Conservation (phyloP, 2,113 vertebrate species). For the Marmota flaviventris region DNA sequence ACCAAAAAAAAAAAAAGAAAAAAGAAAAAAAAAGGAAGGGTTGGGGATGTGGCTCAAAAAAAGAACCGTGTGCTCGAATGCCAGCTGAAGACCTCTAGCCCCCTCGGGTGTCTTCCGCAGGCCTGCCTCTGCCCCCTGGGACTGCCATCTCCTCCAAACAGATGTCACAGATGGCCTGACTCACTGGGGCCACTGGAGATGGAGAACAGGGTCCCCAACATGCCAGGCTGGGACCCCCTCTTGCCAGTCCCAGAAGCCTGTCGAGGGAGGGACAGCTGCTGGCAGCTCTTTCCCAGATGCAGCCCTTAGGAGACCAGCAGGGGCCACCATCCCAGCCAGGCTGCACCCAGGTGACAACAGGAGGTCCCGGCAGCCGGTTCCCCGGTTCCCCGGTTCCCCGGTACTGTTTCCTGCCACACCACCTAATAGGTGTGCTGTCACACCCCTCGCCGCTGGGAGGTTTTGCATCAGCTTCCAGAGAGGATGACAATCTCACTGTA, state of each 20-base stretch:
- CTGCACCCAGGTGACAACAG: neutral
- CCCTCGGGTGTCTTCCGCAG: neutral
- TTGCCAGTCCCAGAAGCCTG: neutral
- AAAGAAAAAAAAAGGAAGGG: too few species aligned
- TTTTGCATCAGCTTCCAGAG: slow-evolving; percentile 95
- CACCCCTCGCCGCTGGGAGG: slow-evolving; percentile 91
- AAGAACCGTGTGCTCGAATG: neutral
- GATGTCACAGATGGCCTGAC: neutral
- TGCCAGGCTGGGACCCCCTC: neutral
- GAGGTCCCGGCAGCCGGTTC: slow-evolving; percentile 79
- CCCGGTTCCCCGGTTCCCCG: slow-evolving; percentile 79
- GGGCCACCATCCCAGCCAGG: slow-evolving; percentile 30
- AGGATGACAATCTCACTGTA: slow-evolving; percentile 97
- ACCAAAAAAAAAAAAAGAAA: neutral
- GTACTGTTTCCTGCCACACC: slow-evolving; percentile 87
- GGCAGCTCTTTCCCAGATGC: too few species aligned
- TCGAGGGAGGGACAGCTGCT: neutral
- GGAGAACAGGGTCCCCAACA: neutral
- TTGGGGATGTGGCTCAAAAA: neutral
- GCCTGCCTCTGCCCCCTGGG: neutral
- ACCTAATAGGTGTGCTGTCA: slow-evolving; percentile 89
- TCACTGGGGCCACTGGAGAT: neutral
- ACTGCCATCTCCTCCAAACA: neutral
- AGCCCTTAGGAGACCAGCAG: accelerated
- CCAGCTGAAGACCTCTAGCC: neutral